Conservation (phyloP, 2,888 invertebrate genomes). For the Candidula unifasciata region DNA sequence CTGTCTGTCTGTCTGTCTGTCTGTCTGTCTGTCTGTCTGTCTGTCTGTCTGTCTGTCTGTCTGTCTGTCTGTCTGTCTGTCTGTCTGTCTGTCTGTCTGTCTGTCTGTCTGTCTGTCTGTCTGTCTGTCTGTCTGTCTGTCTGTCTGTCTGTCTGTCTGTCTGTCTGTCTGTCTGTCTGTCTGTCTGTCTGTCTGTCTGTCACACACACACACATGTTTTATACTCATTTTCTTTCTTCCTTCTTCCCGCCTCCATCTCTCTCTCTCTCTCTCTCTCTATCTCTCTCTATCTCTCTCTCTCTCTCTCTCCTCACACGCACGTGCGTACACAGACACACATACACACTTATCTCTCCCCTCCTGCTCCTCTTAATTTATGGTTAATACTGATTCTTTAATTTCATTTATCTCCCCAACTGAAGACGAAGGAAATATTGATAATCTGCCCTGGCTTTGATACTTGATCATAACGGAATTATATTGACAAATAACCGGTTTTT, state of each 20-base stretch:
- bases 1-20: too few species aligned
- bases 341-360: conserved; percentile 11
- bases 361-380: not conserved
- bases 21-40: too few species aligned
- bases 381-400: conserved; percentile 19
- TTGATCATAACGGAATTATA: conserved; percentile 34
- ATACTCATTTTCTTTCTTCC: conserved; percentile 10
- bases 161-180: too few species aligned
- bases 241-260: conserved; percentile 23
- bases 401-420: conserved; percentile 19
- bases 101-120: too few species aligned
- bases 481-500: conserved; percentile 38
- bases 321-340: not conserved
- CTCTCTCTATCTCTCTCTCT: conserved; percentile 29
- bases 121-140: too few species aligned
- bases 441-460: conserved; percentile 5
- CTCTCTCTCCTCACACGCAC: conserved; percentile 7
- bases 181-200: too few species aligned
- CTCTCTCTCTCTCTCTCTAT: conserved; percentile 21
- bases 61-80: too few species aligned
- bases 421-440: not conserved
- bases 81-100: too few species aligned
- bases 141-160: too few species aligned
- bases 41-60: too few species aligned
- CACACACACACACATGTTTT: not conserved